Base-by-base conservation (phyloP, 1,140 invertebrate genomes). In the Bombus waltoni region DNA sequence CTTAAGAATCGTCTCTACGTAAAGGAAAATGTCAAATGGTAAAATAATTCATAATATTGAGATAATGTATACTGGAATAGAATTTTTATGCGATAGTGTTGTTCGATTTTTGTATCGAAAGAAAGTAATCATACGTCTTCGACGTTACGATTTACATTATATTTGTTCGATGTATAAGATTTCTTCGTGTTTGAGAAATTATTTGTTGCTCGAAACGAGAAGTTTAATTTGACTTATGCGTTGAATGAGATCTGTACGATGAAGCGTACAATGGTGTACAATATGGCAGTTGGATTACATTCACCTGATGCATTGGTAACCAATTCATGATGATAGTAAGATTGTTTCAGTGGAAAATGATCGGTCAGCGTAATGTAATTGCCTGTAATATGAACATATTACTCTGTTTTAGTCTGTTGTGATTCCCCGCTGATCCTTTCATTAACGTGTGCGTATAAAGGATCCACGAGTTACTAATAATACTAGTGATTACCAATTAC, bases 371-470 rank as follows among this genome's bases (percentile, higher is more conserved):
- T 35, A 22, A 28, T 57, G 72, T 42, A 77, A 44, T 70, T 18
- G 68, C 40, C 65, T 70, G 11, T 57, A 68, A 70, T 47, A 18
- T 47, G 65, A 77, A 77, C 32, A 40, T 35, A 44, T 57, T 40
- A 11, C 9, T 75, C 22, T 22, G 35, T 74, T 75, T n/a, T 66
- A 22, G 62, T 74, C 38, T 38, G 32, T 8, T 22, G 32, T 32
- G 42, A 66, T 75, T 68, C 18, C 81, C 66, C 38, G 40, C 22
- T 65, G 71, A 82, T 65, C 47, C 38, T 65, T 22, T 47, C 57
- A 57, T 72, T 65, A 47, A 32, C 25, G 15, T 38, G 4, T 15
- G 38, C 1, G 6, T 35, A 15, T 15, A 38, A 81, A 72, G 79
- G 47, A 53, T 9, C 3, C 13, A 38, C 8, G 18, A 5, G 28